Conservation (phyloP, 1,140 invertebrate species). For the Drosophila funebris region DNA sequence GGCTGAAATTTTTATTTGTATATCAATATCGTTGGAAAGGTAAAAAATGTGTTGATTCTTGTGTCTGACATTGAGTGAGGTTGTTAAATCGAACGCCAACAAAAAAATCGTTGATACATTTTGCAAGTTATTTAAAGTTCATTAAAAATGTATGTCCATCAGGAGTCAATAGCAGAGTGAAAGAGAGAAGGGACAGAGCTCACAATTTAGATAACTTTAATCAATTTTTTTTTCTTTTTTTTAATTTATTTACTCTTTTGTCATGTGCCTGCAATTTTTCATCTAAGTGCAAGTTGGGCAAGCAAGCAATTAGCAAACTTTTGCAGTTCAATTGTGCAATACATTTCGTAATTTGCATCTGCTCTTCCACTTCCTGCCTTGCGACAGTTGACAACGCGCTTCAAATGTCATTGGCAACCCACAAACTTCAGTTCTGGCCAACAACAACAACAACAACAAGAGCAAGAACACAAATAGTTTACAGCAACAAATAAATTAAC, state of each 20-base stretch:
- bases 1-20: neutral
- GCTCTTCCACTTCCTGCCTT: too few relatives aligned
- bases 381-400: conserved; percentile 15
- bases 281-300: neutral
- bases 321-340: conserved; percentile 40
- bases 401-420: conserved; percentile 26
- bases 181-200: neutral
- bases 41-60: conserved; percentile 2
- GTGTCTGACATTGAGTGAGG: conserved; percentile 33
- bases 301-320: conserved; percentile 53
- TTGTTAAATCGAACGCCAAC: conserved; percentile 12
- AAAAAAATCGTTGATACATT: conserved; percentile 57
- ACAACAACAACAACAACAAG: neutral
- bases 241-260: conserved; percentile 12
- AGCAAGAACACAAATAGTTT: conserved; percentile 6
- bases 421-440: neutral
- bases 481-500: conserved; percentile 52
- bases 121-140: conserved; percentile 73
- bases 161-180: neutral
- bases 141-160: conserved; percentile 56
- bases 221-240: conserved; percentile 2
- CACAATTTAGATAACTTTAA: neutral
- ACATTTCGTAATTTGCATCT: conserved; percentile 36
- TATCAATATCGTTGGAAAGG: neutral
- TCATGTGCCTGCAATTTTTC: conserved; percentile 4